These are phyloP conservation scores for Goniozus legneri DNA, from an alignment of 1,140 invertebrate genomes.

Conservation along the genomic window DNA sequence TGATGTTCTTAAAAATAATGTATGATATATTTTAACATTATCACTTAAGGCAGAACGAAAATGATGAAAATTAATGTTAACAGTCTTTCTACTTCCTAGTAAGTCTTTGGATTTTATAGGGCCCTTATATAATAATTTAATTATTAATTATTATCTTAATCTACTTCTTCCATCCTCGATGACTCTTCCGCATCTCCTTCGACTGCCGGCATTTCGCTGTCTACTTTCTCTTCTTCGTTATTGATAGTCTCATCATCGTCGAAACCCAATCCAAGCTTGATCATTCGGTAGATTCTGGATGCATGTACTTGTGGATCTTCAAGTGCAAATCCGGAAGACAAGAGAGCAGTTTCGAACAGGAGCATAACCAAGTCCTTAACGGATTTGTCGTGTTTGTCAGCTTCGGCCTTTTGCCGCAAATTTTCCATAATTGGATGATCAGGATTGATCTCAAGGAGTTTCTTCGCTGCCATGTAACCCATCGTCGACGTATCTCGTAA, in stretches of 20 bases:
- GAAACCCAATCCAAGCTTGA: constrained; percentile 93
- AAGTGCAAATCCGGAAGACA: constrained; percentile 88
- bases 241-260: constrained; percentile 82
- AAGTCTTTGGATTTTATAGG: constrained; percentile 1
- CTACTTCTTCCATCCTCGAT: constrained; percentile 97
- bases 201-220: constrained; percentile 65
- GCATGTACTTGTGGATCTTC: constrained; percentile 87
- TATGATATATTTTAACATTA: too few species aligned
- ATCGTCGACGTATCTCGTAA: constrained; percentile 92
- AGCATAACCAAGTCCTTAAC: constrained; percentile 92
- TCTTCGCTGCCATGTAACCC: constrained; percentile 99
- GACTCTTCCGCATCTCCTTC: constrained; percentile 89
- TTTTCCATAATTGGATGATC: constrained; percentile 94
- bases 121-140: too few species aligned
- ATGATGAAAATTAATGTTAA: too few species aligned
- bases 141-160: too few species aligned
- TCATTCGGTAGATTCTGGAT: constrained; percentile 86
- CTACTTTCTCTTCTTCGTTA: constrained; percentile 63
- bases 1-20: too few species aligned
- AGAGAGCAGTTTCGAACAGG: constrained; percentile 85
- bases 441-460: constrained; percentile 97
- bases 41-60: too few species aligned
- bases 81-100: too few species aligned
- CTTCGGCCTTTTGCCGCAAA: constrained; percentile 85
- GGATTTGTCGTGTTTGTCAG: constrained; percentile 96